phyloP scores from a whole-genome alignment of 53 echinoderm and acorn worm genomes.

The Hippasteria phrygiana region DNA sequence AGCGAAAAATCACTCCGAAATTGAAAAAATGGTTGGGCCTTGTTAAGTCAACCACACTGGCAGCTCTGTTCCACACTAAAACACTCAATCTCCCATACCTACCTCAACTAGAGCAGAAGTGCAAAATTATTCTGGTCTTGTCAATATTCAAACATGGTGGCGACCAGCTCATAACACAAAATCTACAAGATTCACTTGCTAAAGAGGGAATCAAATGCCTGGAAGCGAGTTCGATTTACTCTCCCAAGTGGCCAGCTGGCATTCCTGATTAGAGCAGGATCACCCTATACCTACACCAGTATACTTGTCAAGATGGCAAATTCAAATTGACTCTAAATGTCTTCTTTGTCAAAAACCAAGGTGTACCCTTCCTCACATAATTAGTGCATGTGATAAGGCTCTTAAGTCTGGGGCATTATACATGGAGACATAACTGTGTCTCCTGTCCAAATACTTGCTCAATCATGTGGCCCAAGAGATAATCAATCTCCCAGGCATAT shows the following conservation, averaged over 20 bases:
- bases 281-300: conserved; percentile 22
- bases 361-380: background rate
- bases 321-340: background rate
- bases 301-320: conserved; percentile 12
- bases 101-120: background rate
- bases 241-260: conserved; percentile 24
- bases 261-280: background rate
- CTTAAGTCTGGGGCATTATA: background rate
- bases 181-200: conserved; percentile 5
- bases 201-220: background rate
- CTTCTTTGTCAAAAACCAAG: background rate
- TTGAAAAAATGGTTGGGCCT: background rate
- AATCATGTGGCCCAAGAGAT: background rate
- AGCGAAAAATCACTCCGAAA: background rate
- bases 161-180: conserved; percentile 13
- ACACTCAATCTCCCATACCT: background rate
- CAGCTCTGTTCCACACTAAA: conserved; percentile 19
- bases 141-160: conserved; percentile 8
- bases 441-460: conserved; percentile 3
- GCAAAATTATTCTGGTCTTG: conserved; percentile 15
- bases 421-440: conserved; percentile 35
- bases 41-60: background rate
- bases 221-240: background rate
- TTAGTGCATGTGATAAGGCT: conserved; percentile 9
- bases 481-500: background rate